Conservation (phyloP, 2,797 vertebrate genomes). For the Crocidura indochinensis region DNA sequence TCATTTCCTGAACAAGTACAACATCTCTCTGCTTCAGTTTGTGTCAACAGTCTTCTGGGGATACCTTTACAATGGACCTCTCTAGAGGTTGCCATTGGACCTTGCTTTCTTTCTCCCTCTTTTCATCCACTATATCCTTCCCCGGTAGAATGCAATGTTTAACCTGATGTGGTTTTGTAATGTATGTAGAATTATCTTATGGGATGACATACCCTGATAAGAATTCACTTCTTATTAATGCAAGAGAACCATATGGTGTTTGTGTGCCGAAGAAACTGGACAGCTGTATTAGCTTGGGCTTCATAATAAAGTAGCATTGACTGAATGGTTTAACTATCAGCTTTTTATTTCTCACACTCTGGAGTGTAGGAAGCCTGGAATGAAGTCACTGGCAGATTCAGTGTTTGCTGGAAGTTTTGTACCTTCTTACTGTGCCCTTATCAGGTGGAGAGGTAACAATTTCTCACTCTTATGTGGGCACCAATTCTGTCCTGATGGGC, state of each 20-base stretch:
- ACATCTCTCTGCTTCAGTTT: constrained; percentile 19
- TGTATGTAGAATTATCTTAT: neutral
- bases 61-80: neutral
- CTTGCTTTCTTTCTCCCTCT: neutral
- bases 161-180: neutral
- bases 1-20: neutral
- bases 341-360: neutral
- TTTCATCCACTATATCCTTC: neutral
- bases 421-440: neutral
- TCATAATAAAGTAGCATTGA: neutral
- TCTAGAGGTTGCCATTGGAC: neutral
- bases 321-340: neutral
- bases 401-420: neutral
- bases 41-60: neutral
- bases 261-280: neutral
- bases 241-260: constrained; percentile 19
- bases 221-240: constrained; percentile 9
- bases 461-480: neutral
- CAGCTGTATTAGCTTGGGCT: neutral
- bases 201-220: neutral
- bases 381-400: too few species aligned
- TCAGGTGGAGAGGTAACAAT: neutral
- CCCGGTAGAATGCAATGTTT: constrained; percentile 26
- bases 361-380: neutral
- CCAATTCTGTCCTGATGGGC: neutral